Evolutionary conservation across 2,113 vertebrate genomes (phyloP).

Genomic region (Seriola aureovittata): DNA sequence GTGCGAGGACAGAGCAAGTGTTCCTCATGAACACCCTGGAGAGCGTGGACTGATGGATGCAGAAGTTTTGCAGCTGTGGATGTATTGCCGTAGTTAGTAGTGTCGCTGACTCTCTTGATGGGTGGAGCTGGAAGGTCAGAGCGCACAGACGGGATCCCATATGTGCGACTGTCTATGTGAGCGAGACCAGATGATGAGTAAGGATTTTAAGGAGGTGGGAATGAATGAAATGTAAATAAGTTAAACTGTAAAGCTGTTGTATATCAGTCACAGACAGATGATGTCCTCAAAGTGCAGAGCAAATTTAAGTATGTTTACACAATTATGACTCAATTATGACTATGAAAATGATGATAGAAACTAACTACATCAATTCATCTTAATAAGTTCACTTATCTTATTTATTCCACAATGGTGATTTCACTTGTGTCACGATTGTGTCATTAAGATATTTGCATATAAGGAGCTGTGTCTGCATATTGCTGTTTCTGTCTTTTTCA

Average conservation of each 20-base stretch:
- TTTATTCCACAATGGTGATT: too few species aligned
- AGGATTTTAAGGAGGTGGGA: background rate
- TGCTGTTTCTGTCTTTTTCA: too few species aligned
- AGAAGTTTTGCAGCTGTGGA: slow-evolving; percentile 82
- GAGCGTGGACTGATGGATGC: slow-evolving; percentile 83
- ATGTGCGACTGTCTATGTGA: slow-evolving; percentile 79
- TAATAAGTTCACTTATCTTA: too few species aligned
- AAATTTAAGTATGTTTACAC: background rate
- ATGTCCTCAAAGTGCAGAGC: background rate
- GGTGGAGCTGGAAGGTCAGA: slow-evolving; percentile 86
- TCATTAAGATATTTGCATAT: too few species aligned
- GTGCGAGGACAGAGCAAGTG: slow-evolving; percentile 86
- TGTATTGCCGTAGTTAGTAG: slow-evolving; percentile 88
- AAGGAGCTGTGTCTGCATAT: too few species aligned
- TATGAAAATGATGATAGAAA: too few species aligned
- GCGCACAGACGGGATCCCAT: slow-evolving; percentile 87
- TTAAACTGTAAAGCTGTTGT: background rate
- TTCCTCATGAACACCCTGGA: slow-evolving; percentile 85
- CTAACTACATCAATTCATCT: too few species aligned
- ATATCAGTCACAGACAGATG: background rate
- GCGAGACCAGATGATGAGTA: background rate
- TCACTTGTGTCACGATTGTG: too few species aligned
- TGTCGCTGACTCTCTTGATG: slow-evolving; percentile 84
- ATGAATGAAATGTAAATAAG: background rate
- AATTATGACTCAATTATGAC: background rate